Evolutionary conservation across 2,113 vertebrate genomes (phyloP).

Genomic region (Rallus limicola): DNA sequence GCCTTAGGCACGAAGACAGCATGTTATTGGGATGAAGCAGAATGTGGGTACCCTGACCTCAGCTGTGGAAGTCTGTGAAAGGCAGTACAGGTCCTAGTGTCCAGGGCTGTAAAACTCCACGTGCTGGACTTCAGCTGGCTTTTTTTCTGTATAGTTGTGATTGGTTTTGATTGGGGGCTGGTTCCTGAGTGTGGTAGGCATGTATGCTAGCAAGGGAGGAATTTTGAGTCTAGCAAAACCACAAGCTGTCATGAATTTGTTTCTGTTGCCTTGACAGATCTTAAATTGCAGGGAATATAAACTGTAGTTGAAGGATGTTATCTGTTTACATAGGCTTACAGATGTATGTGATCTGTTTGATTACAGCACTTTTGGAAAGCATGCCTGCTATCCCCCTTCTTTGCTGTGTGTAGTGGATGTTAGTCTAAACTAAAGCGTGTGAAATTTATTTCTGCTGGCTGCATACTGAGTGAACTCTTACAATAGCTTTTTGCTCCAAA

Average conservation of each 20-base stretch:
- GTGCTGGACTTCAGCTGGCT: background rate
- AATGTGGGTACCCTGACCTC: accelerated
- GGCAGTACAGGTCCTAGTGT: background rate
- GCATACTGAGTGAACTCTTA: background rate
- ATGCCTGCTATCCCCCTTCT: background rate
- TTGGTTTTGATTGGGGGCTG: accelerated
- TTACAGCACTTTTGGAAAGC: constrained; percentile 4
- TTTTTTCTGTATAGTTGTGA: background rate
- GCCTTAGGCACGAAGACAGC: too few species aligned
- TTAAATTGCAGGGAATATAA: background rate
- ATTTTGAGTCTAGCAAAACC: background rate
- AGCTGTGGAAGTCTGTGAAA: background rate
- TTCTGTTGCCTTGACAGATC: constrained; percentile 19
- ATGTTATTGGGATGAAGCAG: background rate
- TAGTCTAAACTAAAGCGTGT: background rate
- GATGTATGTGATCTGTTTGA: background rate
- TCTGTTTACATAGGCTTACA: constrained; percentile 11
- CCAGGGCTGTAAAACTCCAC: background rate
- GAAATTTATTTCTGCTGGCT: constrained; percentile 20
- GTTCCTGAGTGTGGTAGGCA: background rate
- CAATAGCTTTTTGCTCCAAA: background rate
- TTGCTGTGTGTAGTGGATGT: background rate
- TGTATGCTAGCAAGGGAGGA: background rate
- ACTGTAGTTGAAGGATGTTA: constrained; percentile 10
- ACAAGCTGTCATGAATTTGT: background rate